phyloP scores from a whole-genome alignment of 2,113 vertebrate genomes.

The Lophochroa leadbeateri region DNA sequence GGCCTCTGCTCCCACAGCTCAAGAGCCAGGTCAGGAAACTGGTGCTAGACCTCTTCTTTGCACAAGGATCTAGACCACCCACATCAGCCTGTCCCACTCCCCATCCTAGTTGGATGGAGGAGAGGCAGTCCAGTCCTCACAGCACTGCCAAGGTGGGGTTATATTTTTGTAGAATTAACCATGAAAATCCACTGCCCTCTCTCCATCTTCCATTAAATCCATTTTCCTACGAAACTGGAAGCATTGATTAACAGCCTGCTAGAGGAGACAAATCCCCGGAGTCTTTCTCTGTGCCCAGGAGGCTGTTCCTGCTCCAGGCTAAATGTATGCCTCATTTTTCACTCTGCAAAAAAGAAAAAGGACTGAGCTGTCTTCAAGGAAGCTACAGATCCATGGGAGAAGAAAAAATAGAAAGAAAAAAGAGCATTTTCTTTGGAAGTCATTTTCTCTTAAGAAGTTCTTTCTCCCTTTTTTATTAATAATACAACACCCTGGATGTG shows the following conservation, averaged over 20 bases:
- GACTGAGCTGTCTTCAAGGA: neutral
- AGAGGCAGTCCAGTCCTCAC: neutral
- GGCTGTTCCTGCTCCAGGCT: neutral
- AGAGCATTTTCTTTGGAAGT: constrained; percentile 1
- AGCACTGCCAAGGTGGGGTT: neutral
- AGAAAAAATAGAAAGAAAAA: neutral
- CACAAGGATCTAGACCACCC: too few species aligned
- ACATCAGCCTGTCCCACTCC: neutral
- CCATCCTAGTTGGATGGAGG: neutral
- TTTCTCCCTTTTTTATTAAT: constrained; percentile 63
- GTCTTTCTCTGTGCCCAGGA: neutral
- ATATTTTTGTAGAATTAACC: neutral
- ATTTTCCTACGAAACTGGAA: constrained; percentile 13
- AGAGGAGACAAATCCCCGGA: neutral
- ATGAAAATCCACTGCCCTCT: neutral
- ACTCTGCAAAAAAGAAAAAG: neutral
- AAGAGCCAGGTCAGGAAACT: too few species aligned
- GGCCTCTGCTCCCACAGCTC: too few species aligned
- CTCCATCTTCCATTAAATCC: neutral
- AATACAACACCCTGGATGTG: constrained; percentile 62
- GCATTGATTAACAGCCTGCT: neutral
- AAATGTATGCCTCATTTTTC: neutral
- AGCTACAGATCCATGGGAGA: neutral
- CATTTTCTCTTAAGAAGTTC: constrained; percentile 45
- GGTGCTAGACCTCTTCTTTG: too few species aligned